Conservation (phyloP, 2,113 vertebrate genomes). For the Percopsis transmontana region DNA sequence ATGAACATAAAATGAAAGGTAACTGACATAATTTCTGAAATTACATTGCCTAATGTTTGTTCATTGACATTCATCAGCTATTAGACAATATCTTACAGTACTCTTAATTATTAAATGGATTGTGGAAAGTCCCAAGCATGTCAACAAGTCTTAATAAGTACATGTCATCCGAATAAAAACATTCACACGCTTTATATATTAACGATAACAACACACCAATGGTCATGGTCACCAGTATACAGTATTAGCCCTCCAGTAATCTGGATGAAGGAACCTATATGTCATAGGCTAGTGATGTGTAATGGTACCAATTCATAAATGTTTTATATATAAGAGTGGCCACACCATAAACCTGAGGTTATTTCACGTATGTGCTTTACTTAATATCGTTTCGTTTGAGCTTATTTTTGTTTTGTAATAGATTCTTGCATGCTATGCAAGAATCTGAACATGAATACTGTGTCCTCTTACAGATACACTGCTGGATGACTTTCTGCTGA, state of each 20-base stretch:
- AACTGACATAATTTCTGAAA: slow-evolving; percentile 20
- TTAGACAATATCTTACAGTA: neutral
- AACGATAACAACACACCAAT: slow-evolving; percentile 27
- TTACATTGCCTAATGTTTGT: slow-evolving; percentile 15
- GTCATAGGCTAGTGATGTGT: no score
- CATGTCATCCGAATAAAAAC: slow-evolving; percentile 17
- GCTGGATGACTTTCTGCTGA: slow-evolving; percentile 95
- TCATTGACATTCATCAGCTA: slow-evolving; percentile 18
- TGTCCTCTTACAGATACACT: slow-evolving; percentile 84
- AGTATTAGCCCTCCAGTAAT: slow-evolving; percentile 18
- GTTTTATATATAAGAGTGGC: no score
- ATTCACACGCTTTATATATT: slow-evolving; percentile 2
- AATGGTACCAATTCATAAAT: neutral
- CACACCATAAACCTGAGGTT: no score
- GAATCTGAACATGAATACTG: neutral
- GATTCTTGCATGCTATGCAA: no score
- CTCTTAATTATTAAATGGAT: slow-evolving; percentile 15
- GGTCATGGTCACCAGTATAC: slow-evolving; percentile 17
- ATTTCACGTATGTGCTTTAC: no score
- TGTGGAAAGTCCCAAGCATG: neutral
- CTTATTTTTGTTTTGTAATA: no score
- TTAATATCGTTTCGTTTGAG: no score
- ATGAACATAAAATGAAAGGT: slow-evolving; percentile 15
- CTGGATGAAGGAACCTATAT: no score
- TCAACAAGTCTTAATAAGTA: neutral